Percentiles rank a stretch among this genome's conserved stretches.
Evolutionary conservation across 2,888 invertebrate genomes (phyloP).

Genomic region (Cryptophagus acutangulus): DNA sequence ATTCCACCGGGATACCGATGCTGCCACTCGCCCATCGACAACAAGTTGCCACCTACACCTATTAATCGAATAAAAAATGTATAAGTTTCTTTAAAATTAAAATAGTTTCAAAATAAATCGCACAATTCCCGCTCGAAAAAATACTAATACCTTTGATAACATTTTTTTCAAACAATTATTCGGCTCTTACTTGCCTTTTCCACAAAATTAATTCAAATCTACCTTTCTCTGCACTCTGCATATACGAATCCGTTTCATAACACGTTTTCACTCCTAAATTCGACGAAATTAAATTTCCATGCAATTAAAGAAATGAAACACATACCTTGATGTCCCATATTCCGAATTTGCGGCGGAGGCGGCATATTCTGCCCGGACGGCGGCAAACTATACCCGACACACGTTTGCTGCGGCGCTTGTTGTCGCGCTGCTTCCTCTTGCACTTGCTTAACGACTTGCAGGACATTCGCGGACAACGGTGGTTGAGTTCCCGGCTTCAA

Average conservation of each 20-base stretch:
- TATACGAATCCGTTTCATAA: too few species aligned
- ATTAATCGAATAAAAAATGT: too few species aligned
- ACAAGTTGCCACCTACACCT: constrained; percentile 48
- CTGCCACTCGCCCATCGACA: constrained; percentile 56
- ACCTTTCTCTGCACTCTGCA: too few species aligned
- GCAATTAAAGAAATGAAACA: constrained; percentile 23
- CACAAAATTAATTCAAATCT: too few species aligned
- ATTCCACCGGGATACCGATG: constrained; percentile 49
- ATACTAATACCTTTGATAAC: too few species aligned
- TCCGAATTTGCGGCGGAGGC: constrained; percentile 55
- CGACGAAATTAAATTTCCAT: constrained; percentile 19
- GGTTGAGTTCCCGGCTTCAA: constrained; percentile 62
- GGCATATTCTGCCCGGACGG: constrained; percentile 53
- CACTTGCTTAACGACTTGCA: constrained; percentile 64
- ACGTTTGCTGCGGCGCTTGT: constrained; percentile 68
- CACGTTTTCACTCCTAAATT: too few species aligned
- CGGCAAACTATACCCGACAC: constrained; percentile 71
- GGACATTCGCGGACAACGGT: constrained; percentile 74
- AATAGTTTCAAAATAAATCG: too few species aligned
- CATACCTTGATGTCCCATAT: constrained; percentile 39
- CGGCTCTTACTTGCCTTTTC: too few species aligned
- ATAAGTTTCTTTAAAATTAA: too few species aligned
- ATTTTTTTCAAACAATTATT: too few species aligned
- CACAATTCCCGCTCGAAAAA: too few species aligned
- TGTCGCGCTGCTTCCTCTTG: constrained; percentile 90